Conservation (phyloP, 2,888 invertebrate genomes). For the Amphimallon solstitiale region DNA sequence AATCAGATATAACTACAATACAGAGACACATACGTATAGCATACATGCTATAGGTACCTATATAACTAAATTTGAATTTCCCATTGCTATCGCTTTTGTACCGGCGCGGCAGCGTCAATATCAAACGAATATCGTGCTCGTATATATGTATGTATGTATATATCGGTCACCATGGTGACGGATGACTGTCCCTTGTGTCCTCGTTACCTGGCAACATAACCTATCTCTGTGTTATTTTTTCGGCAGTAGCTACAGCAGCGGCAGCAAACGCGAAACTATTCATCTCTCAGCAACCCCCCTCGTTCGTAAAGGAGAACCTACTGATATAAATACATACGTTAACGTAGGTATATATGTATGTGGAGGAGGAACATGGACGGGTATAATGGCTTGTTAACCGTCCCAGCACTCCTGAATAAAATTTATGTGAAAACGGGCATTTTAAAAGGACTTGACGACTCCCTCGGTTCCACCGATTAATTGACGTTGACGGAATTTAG, state of each 20-base stretch:
- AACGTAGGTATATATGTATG: no score
- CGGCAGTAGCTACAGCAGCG: not conserved
- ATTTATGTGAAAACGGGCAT: conserved; percentile 6
- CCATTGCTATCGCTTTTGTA: no score
- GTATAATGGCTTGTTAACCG: conserved; percentile 21
- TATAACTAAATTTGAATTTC: no score
- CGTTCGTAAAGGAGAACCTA: conserved; percentile 8
- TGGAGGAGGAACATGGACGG: not conserved
- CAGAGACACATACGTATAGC: no score
- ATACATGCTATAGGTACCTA: no score
- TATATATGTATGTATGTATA: not conserved
- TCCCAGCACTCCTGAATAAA: conserved; percentile 13
- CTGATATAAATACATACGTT: no score
- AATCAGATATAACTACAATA: no score
- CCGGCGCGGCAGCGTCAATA: conserved; percentile 11
- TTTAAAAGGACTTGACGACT: conserved; percentile 1
- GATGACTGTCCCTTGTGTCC: conserved; percentile 33
- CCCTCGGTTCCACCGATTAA: no score
- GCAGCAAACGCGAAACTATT: not conserved
- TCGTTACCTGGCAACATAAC: conserved; percentile 35
- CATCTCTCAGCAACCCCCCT: not conserved
- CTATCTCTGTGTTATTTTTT: conserved; percentile 17
- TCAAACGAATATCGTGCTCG: conserved; percentile 26
- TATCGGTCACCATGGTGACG: conserved; percentile 29
- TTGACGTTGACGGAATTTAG: no score